Conservation (phyloP, 2,113 vertebrate species). For the Zeus faber region DNA sequence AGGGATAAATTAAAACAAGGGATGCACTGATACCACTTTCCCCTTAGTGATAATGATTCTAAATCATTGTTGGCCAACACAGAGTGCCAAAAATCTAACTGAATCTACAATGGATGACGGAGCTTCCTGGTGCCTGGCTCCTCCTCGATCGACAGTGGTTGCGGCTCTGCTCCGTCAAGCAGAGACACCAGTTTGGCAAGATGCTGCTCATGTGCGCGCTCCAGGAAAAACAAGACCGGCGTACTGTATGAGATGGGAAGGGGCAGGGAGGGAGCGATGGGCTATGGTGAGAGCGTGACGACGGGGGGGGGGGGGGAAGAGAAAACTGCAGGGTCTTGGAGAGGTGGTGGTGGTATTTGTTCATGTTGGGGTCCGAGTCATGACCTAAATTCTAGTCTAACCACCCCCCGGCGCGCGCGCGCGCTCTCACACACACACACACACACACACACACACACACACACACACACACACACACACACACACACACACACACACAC, state of each 20-base stretch:
- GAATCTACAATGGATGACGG: conserved; percentile 37
- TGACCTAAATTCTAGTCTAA: conserved; percentile 71
- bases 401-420: neutral
- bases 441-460: neutral
- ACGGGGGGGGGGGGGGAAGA: conserved; percentile 43
- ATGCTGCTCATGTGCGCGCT: neutral
- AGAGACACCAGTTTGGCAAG: neutral
- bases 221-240: conserved; percentile 18
- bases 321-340: conserved; percentile 38
- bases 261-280: conserved; percentile 13
- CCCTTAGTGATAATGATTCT: no score
- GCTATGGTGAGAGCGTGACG: conserved; percentile 30
- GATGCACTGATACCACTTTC: no score
- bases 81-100: no score
- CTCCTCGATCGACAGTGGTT: no score
- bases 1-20: no score
- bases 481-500: conserved; percentile 11
- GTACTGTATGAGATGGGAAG: conserved; percentile 38
- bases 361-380: conserved; percentile 52
- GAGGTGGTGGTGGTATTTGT: conserved; percentile 29
- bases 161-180: no score
- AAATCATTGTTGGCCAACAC: no score
- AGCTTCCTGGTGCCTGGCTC: conserved; percentile 27
- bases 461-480: neutral
- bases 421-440: neutral